Evolutionary conservation across 2,888 invertebrate genomes (phyloP).

Genomic region (Pristionchus arcanus): DNA sequence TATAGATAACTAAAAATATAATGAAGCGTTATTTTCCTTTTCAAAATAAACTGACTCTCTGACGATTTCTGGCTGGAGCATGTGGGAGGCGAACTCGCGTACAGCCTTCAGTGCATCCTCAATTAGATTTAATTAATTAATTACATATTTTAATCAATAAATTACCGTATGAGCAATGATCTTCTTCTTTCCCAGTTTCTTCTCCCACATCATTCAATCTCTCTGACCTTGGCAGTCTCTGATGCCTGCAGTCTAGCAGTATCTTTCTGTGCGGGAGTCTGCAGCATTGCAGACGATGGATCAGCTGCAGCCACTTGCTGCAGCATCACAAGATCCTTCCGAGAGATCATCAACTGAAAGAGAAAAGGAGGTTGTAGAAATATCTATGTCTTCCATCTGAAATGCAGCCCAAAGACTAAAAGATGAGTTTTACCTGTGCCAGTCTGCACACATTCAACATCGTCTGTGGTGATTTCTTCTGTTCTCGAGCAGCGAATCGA

Average conservation of each 20-base stretch:
- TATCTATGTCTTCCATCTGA: too few relatives aligned
- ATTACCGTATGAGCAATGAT: constrained; percentile 26
- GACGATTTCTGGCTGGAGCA: constrained; percentile 13
- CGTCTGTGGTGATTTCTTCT: constrained; percentile 21
- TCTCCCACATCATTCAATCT: constrained; percentile 53
- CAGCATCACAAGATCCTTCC: neutral
- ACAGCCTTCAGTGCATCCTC: constrained; percentile 32
- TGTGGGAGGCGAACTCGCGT: neutral
- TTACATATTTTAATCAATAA: neutral
- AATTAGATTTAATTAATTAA: neutral
- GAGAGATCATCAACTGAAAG: neutral
- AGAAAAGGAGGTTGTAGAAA: neutral
- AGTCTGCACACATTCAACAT: constrained; percentile 43
- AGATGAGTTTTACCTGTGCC: constrained; percentile 3
- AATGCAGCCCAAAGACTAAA: neutral
- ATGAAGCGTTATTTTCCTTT: neutral
- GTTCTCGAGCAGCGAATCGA: neutral
- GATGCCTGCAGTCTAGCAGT: neutral
- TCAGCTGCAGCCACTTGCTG: neutral
- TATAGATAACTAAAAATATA: neutral
- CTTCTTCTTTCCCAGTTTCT: constrained; percentile 32
- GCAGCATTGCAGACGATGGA: neutral
- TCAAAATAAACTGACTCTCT: constrained; percentile 31
- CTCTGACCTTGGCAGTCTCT: neutral
- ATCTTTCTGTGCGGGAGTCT: neutral